phyloP scores from a whole-genome alignment of 2,888 invertebrate species.

The Theristus sp. region DNA sequence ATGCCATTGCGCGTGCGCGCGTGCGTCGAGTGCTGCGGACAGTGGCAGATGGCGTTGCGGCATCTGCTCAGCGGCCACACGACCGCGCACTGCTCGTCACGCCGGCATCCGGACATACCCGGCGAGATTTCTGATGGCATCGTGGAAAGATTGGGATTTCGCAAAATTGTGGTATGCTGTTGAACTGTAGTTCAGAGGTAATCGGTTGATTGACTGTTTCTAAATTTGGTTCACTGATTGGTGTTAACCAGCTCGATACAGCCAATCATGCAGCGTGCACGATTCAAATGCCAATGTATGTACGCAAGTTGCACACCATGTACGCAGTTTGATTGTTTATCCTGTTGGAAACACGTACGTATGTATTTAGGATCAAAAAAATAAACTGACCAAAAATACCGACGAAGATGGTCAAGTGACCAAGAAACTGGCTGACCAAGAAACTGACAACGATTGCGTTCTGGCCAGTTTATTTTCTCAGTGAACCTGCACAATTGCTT shows the following conservation, averaged over 20 bases:
- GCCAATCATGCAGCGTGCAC: neutral
- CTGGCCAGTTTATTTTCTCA: neutral
- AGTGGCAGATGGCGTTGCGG: neutral
- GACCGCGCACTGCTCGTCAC: neutral
- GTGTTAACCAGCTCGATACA: neutral
- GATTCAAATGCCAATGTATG: too few species aligned
- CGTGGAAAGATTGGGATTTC: too few species aligned
- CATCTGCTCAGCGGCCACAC: neutral
- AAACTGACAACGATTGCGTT: too few species aligned
- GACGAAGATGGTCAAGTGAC: neutral
- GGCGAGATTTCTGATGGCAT: neutral
- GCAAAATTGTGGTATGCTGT: too few species aligned
- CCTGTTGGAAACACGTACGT: too few species aligned
- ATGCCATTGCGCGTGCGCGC: neutral
- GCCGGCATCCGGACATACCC: neutral
- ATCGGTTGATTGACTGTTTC: too few species aligned
- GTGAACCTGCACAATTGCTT: too few species aligned
- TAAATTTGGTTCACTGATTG: neutral
- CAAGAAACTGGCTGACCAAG: too few species aligned
- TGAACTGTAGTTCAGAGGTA: too few species aligned
- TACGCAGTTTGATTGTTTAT: too few species aligned
- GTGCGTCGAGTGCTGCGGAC: constrained; percentile 7
- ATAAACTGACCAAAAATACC: neutral
- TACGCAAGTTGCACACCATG: too few species aligned
- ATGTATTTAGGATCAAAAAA: neutral